Base-by-base conservation (phyloP, 2,797 vertebrate genomes). In the Peromyscus melanophrys region DNA sequence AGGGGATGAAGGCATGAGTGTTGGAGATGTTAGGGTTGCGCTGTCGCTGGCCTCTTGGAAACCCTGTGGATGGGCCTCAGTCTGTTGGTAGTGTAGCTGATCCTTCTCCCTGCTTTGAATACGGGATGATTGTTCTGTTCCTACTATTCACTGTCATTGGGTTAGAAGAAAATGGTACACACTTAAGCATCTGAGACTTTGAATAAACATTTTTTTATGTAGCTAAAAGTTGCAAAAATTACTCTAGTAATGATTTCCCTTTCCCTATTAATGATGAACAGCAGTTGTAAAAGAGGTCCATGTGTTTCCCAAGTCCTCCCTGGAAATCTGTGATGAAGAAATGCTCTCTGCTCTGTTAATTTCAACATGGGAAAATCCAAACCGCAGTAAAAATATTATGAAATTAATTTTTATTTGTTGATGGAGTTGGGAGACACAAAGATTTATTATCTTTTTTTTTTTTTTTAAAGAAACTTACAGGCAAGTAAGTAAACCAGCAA, bases 401-500 rank as follows among this genome's bases (percentile, higher is more conserved):
- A 57, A 94, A 95, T 95, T 88, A 78, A 67, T 94, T 59, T 90
- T 95, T 94, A 84, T 95, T 94, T 93, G 65, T 94, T 65, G 95
- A 82, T n/a, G 81, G 88, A 83, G 71, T 23, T 90, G 76, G 73
- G 67, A 93, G 65, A 78, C 3, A 25, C 46, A 78, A 88, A 52
- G 46, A 82, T n/a, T 25, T 90, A 25, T 59, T 90, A 43, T 80
- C 31, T 85, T 96, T 49, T 80, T 92, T 95, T 67, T 31, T 73
- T 57, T 82, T 59, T 40, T 80, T 80, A 12, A 92, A 97, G 82
- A 37, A 93, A 67, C 49, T 96, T 90, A 59, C 0, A 90, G n/a
- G 52, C 19, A 84, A 92, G 55, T 14, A 43, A 40, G 25, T 34
- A 52, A 46, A 87, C 29, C 40, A 43, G 69, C 73, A 95, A 89